These are phyloP conservation scores for Syngnathus floridae DNA, from an alignment of 2,113 vertebrate genomes.

Conservation along the genomic window DNA sequence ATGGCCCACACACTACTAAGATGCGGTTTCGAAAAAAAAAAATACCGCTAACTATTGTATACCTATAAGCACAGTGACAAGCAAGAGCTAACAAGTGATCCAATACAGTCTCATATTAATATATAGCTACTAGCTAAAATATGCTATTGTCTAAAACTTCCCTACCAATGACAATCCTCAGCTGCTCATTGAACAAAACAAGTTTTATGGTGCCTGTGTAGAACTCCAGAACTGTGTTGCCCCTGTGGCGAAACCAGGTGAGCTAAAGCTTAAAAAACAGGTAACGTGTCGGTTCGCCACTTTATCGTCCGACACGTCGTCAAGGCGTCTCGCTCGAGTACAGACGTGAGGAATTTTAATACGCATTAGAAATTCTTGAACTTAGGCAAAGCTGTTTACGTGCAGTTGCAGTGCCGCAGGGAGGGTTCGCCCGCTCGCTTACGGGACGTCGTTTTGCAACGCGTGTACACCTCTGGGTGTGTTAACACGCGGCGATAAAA, in stretches of 20 bases:
- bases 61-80: too few species aligned
- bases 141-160: neutral
- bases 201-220: too few species aligned
- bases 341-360: conserved; percentile 16
- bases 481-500: neutral
- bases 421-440: neutral
- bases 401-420: conserved; percentile 14
- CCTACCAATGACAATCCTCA: neutral
- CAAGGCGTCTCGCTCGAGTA: conserved; percentile 3
- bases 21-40: too few species aligned
- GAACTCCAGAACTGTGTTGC: too few species aligned
- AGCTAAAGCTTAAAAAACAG: conserved; percentile 3
- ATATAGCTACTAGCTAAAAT: neutral
- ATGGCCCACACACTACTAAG: neutral
- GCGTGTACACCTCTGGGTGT: neutral
- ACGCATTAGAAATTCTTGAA: conserved; percentile 33
- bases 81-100: too few species aligned
- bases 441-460: neutral
- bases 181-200: neutral
- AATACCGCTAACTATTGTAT: neutral
- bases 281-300: conserved; percentile 9
- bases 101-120: neutral
- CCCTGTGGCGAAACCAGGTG: neutral
- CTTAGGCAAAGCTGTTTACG: conserved; percentile 12
- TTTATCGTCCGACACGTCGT: conserved; percentile 14